Conservation (phyloP, 2,797 vertebrate species). For the Cottoperca gobio region DNA sequence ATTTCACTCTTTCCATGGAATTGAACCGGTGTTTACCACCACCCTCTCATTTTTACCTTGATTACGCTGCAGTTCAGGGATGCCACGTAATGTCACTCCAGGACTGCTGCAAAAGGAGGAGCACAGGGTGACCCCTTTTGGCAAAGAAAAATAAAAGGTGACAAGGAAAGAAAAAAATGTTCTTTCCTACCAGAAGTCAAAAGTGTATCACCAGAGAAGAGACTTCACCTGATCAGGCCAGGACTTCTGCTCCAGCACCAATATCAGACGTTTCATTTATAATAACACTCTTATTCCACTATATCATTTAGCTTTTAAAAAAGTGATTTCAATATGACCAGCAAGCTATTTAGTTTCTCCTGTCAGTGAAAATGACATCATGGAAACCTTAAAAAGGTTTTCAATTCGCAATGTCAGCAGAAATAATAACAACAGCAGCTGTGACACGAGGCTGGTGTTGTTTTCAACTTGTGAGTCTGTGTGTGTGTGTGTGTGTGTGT, state of each 20-base stretch:
- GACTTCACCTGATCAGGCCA: background rate
- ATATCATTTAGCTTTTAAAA: too few species aligned
- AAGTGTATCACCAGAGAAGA: background rate
- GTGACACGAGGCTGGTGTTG: too few species aligned
- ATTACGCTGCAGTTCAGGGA: constrained; percentile 62
- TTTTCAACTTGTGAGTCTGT: too few species aligned
- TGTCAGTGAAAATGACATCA: background rate
- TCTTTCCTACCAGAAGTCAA: background rate
- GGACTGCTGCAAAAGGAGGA: constrained; percentile 33
- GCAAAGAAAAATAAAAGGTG: background rate
- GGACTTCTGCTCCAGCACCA: background rate
- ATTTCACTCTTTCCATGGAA: constrained; percentile 23
- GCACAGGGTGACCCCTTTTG: constrained; percentile 6
- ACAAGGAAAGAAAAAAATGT: background rate
- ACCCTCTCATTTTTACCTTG: constrained; percentile 57
- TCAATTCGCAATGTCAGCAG: background rate
- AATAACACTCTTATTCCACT: background rate
- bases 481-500: too few species aligned
- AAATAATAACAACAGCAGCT: too few species aligned
- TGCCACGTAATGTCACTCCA: constrained; percentile 55
- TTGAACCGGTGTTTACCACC: constrained; percentile 52
- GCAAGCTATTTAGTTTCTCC: background rate
- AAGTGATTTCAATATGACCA: background rate
- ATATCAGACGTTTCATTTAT: background rate
- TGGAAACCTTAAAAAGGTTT: background rate